These are phyloP conservation scores for Idaea aversata DNA, from an alignment of 2,888 invertebrate genomes.

Conservation along the genomic window DNA sequence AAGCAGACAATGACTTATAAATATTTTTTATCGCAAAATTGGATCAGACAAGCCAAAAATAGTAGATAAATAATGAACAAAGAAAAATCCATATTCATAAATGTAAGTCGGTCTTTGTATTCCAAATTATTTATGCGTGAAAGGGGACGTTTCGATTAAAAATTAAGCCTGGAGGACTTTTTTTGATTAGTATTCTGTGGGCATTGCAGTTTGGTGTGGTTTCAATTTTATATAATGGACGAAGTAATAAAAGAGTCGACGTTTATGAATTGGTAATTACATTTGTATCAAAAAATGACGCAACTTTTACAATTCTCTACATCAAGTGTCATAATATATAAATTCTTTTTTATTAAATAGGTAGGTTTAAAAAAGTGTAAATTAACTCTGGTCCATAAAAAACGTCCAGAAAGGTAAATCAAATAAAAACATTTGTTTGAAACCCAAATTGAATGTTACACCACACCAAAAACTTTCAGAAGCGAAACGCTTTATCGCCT, in stretches of 20 bases:
- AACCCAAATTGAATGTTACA: slow-evolving; percentile 49
- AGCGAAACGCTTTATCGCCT: slow-evolving; percentile 33
- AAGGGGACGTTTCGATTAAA: slow-evolving; percentile 12
- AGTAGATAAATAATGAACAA: background rate
- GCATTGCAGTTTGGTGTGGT: slow-evolving; percentile 16
- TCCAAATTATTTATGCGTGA: background rate
- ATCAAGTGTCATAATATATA: no score
- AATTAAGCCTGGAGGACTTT: slow-evolving; percentile 10
- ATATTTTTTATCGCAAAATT: background rate
- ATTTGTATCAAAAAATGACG: background rate
- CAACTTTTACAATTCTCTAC: no score
- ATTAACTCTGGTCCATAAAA: background rate
- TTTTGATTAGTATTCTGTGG: slow-evolving; percentile 10
- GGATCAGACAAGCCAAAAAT: background rate
- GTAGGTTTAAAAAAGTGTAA: no score
- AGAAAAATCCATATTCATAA: slow-evolving; percentile 1
- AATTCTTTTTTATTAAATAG: no score
- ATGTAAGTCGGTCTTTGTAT: background rate
- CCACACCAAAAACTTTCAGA: slow-evolving; percentile 31
- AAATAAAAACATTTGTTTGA: slow-evolving; percentile 45
- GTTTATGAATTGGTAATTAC: background rate
- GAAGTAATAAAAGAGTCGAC: background rate
- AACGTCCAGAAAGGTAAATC: background rate
- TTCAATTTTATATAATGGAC: background rate
- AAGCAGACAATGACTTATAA: no score